These are phyloP conservation scores for Tachypleus tridentatus DNA, from an alignment of 1,140 invertebrate genomes.

Conservation along the genomic window DNA sequence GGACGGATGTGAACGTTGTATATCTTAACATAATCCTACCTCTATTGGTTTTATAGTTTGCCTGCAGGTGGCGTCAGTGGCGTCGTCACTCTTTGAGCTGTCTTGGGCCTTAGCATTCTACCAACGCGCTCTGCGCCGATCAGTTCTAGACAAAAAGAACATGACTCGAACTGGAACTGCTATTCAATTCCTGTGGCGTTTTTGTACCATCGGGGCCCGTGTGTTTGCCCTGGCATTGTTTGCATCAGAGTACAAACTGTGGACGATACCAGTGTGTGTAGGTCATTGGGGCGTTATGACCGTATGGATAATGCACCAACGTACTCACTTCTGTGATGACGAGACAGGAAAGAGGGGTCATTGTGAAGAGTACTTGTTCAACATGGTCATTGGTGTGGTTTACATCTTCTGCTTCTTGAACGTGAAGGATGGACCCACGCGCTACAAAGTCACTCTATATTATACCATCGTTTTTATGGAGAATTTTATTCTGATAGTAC, in stretches of 20 bases:
- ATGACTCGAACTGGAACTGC: conserved; percentile 29
- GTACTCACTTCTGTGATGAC: conserved; percentile 34
- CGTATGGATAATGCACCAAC: conserved; percentile 37
- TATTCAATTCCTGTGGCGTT: conserved; percentile 37
- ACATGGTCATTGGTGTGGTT: conserved; percentile 38
- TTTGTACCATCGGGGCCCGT: conserved; percentile 22
- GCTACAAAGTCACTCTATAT: conserved; percentile 31
- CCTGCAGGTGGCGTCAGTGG: conserved; percentile 22
- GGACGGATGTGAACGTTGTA: too few species aligned
- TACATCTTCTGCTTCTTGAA: conserved; percentile 42
- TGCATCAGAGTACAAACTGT: conserved; percentile 23
- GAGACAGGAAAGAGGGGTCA: conserved; percentile 21
- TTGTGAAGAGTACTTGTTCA: conserved; percentile 36
- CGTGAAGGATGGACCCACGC: conserved; percentile 39
- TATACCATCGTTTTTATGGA: conserved; percentile 38
- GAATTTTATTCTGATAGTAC: conserved; percentile 35
- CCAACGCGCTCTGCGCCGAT: conserved; percentile 36
- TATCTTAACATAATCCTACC: too few species aligned
- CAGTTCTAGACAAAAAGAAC: conserved; percentile 32
- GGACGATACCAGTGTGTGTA: conserved; percentile 26
- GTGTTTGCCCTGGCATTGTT: conserved; percentile 26
- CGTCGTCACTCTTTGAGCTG: conserved; percentile 32
- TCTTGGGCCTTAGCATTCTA: conserved; percentile 38
- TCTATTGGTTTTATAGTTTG: conserved; percentile 15
- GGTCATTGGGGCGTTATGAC: conserved; percentile 40